Conservation (phyloP, 2,113 vertebrate genomes). For the Gnathonemus echidnorhynchus region DNA sequence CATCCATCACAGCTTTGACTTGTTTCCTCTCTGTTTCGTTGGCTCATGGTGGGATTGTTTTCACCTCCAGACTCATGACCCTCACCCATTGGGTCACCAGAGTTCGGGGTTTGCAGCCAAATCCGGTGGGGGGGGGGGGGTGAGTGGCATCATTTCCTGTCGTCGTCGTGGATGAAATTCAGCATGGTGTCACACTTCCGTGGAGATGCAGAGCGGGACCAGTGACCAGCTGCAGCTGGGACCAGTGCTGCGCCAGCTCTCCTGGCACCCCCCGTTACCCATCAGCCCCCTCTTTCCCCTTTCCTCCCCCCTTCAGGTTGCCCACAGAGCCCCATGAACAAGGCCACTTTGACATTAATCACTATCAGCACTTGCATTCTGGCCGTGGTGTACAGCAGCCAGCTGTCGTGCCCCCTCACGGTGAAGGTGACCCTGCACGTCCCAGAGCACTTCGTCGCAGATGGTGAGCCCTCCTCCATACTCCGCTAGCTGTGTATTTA, state of each 20-base stretch:
- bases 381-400: slow-evolving; percentile 90
- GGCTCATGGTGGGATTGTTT: slow-evolving; percentile 8
- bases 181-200: neutral
- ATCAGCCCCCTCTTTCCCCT: slow-evolving; percentile 21
- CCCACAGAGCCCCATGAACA: slow-evolving; percentile 87
- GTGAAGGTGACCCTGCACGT: slow-evolving; percentile 97
- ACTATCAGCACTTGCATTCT: slow-evolving; percentile 88
- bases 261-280: slow-evolving; percentile 12
- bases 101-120: neutral
- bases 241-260: neutral
- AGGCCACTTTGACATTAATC: slow-evolving; percentile 86
- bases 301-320: slow-evolving; percentile 63
- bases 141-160: neutral
- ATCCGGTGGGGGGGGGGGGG: neutral
- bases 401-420: slow-evolving; percentile 86
- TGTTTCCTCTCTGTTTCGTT: slow-evolving; percentile 13
- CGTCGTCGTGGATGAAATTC: slow-evolving; percentile 10
- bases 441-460: slow-evolving; percentile 94
- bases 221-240: neutral
- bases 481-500: neutral
- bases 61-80: neutral
- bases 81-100: slow-evolving; percentile 19
- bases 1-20: neutral
- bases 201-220: neutral
- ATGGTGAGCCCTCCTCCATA: slow-evolving; percentile 70